Base-by-base conservation (phyloP, 2,888 invertebrate species). In the Sphaeridia pumilis region DNA sequence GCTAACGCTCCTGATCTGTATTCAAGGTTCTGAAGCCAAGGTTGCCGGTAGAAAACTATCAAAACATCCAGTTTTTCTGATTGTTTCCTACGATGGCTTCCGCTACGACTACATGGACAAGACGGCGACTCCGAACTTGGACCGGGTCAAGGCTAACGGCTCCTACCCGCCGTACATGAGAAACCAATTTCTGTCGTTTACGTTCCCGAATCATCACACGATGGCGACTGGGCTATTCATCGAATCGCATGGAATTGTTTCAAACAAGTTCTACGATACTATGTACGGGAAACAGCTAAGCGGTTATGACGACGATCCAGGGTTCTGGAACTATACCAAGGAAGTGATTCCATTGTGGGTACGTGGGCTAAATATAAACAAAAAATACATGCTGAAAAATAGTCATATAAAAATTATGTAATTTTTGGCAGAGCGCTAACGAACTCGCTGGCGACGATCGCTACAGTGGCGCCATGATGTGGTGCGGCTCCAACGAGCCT, bases 21-120 rank as follows among this genome's bases (percentile, higher is more conserved):
- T n/a, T n/a, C n/a, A n/a, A n/a, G n/a, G n/a, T n/a, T n/a, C n/a
- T n/a, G n/a, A n/a, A n/a, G n/a, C n/a, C n/a, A n/a, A n/a, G n/a
- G n/a, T n/a, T n/a, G n/a, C n/a, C n/a, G n/a, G n/a, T n/a, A n/a
- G n/a, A n/a, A 51, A 24, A 4, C 25, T 52, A 4, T 52, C 52
- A 5, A 52, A 57, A 31, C 57, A 61, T 48, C 58, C 59, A 0
- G 49, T 60, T 20, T 26, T 62, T 7, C 41, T 83, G 26, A 69
- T 83, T 14, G 73, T 83, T n/a, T 83, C 82, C 0, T 80, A 79
- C 65, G 84, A 84, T 72, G 83, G 80, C 21, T 83, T 84, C 67
- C 73, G 82, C 57, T 77, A 78, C 67, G 78, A 83, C 67, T 84
- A 80, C 66, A 72, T 83, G 51, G 66, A 76, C 2, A 73, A 75